Conservation (phyloP, 1,140 invertebrate genomes). For the Araneus ventricosus region DNA sequence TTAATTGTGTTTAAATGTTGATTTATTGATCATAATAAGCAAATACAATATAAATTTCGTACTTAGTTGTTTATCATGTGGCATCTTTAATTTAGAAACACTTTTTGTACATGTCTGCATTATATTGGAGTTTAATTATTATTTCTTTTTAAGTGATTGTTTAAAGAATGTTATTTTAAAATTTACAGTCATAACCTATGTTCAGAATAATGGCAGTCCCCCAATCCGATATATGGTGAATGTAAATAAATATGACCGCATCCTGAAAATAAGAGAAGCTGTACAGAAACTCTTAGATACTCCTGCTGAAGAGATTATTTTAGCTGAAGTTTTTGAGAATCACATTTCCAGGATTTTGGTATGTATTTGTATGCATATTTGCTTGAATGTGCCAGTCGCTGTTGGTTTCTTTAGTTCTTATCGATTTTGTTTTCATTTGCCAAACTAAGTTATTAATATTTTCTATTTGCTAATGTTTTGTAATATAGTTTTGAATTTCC, state of each 20-base stretch:
- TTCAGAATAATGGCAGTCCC: constrained; percentile 81
- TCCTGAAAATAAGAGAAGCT: constrained; percentile 83
- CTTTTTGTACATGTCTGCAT: too few relatives aligned
- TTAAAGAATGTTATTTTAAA: neutral
- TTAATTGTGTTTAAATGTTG: neutral
- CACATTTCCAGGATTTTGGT: constrained; percentile 85
- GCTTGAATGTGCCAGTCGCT: too few relatives aligned
- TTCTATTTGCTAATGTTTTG: too few relatives aligned
- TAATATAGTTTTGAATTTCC: too few relatives aligned
- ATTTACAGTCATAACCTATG: constrained; percentile 83
- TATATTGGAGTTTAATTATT: too few relatives aligned
- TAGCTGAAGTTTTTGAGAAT: constrained; percentile 85
- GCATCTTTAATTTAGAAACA: too few relatives aligned
- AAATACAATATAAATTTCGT: neutral
- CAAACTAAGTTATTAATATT: too few relatives aligned
- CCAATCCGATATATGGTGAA: constrained; percentile 83
- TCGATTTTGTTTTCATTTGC: too few relatives aligned
- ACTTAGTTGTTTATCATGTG: too few relatives aligned
- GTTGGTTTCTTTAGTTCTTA: too few relatives aligned
- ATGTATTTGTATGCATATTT: constrained; percentile 48
- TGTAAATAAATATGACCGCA: constrained; percentile 84
- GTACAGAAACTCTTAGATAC: constrained; percentile 80
- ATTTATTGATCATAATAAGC: neutral
- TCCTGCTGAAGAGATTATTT: constrained; percentile 81
- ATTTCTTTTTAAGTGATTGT: neutral